Evolutionary conservation across 2,797 vertebrate genomes (phyloP).

Genomic region (Lagocephalus sceleratus): DNA sequence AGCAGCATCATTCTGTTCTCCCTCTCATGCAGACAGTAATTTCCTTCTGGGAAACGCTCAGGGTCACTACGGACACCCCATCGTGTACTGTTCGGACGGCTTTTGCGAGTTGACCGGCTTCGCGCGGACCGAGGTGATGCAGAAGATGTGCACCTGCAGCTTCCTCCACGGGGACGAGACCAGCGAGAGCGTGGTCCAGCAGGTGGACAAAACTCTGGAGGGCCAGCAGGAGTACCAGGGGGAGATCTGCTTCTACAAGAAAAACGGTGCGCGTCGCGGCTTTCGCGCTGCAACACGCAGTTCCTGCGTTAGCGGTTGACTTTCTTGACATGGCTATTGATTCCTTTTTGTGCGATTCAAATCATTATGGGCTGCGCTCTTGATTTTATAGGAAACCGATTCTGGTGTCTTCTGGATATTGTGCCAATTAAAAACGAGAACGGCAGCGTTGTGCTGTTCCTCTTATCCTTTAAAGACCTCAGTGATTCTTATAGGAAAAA

Average conservation of each 20-base stretch:
- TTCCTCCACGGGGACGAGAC: constrained; percentile 91
- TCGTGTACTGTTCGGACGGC: constrained; percentile 95
- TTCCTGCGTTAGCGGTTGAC: too few species aligned
- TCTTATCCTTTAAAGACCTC: constrained; percentile 95
- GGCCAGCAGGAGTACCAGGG: constrained; percentile 87
- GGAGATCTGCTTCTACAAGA: constrained; percentile 90
- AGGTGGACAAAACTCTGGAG: constrained; percentile 86
- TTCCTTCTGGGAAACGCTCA: constrained; percentile 93
- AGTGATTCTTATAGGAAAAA: constrained; percentile 80
- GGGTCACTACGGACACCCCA: constrained; percentile 85
- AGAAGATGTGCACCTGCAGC: constrained; percentile 89
- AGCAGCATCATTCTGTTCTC: neutral
- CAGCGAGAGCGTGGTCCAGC: constrained; percentile 79
- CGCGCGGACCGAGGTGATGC: constrained; percentile 90
- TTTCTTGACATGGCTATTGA: too few species aligned
- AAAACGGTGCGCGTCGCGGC: constrained; percentile 79
- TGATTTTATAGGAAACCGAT: constrained; percentile 77
- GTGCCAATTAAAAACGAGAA: constrained; percentile 97
- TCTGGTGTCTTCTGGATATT: constrained; percentile 93
- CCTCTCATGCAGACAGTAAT: constrained; percentile 85
- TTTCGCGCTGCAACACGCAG: neutral
- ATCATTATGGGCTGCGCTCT: neutral
- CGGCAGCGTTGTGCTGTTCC: constrained; percentile 91
- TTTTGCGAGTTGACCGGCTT: constrained; percentile 94
- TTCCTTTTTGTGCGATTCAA: neutral